Evolutionary conservation across 2,113 vertebrate species (phyloP), one percentile per base, ranked within the genome.

Genomic region (Bungarus multicinctus): DNA sequence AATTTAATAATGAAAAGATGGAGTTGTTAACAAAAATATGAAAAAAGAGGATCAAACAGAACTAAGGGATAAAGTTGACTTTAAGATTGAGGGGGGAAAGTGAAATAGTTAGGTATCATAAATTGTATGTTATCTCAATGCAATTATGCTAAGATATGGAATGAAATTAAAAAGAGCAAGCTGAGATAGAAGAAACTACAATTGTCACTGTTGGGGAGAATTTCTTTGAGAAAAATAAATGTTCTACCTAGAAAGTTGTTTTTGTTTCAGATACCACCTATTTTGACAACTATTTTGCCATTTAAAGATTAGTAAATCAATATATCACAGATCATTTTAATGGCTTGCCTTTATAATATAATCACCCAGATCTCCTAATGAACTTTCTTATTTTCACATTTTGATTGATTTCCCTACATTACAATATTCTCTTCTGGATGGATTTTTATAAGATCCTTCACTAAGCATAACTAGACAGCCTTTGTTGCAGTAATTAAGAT

Each of bases 321-420:
- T 95, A 95, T 96, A 96, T 96, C 89, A 94, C 91, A 94, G 93
- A 97, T 93, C 81, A 95, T 93, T 53, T 85, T 93, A 96, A 90
- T 81, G 96, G 50, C 53, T 97, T 94, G 97, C 96, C 96, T 98
- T 98, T 96, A 95, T 96, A 97, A 97, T 94, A 97, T 95, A 93
- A 97, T 96, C 96, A 97, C 52, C 22, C 30, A 43, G 87, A 93
- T 94, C 87, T 95, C 7, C 91, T 93, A 92, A 85, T 69, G 95
- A 95, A 50, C n/a, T 91, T 96, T 95, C 91, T 94, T 94, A 96
- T 95, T 64, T 91, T 96, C 90, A 93, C 94, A 95, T 92, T 60
- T 96, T 90, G 93, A 94, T 87, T 97, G 91, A 95, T 96, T 81
- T 81, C 34, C 74, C 74, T 81, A 81, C 34, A 43, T 6, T 91